These are phyloP conservation scores for Anhinga anhinga DNA, from an alignment of 2,113 vertebrate species.

Conservation along the genomic window DNA sequence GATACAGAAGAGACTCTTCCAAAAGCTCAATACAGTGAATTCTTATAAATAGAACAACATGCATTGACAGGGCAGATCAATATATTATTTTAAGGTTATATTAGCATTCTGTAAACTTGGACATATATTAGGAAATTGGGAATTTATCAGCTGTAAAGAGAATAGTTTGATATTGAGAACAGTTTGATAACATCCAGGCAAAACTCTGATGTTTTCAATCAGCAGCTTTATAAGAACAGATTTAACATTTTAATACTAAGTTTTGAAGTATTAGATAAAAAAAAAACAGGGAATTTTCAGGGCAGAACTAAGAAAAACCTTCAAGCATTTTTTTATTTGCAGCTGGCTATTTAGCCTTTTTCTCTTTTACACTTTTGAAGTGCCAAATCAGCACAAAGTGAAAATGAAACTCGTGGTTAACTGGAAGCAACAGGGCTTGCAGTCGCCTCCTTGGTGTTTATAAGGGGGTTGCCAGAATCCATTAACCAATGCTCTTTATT, in stretches of 20 bases:
- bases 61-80: not conserved
- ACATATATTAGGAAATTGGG: not conserved
- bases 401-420: not conserved
- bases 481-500: not conserved
- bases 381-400: not conserved
- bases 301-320: not conserved
- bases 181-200: not conserved
- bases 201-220: not conserved
- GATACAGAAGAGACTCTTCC: not conserved
- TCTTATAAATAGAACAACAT: not conserved
- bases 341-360: not conserved
- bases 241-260: not conserved
- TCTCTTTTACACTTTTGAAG: not conserved
- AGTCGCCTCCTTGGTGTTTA: not conserved
- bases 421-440: not conserved
- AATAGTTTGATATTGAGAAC: too few relatives aligned
- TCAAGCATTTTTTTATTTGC: not conserved
- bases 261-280: not conserved
- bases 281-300: not conserved
- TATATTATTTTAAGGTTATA: not conserved
- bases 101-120: not conserved
- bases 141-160: not conserved
- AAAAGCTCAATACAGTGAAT: not conserved
- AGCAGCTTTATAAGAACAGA: not conserved
- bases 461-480: not conserved